These are phyloP conservation scores for Thaleichthys pacificus DNA, from an alignment of 2,797 vertebrate species.

Conservation along the genomic window DNA sequence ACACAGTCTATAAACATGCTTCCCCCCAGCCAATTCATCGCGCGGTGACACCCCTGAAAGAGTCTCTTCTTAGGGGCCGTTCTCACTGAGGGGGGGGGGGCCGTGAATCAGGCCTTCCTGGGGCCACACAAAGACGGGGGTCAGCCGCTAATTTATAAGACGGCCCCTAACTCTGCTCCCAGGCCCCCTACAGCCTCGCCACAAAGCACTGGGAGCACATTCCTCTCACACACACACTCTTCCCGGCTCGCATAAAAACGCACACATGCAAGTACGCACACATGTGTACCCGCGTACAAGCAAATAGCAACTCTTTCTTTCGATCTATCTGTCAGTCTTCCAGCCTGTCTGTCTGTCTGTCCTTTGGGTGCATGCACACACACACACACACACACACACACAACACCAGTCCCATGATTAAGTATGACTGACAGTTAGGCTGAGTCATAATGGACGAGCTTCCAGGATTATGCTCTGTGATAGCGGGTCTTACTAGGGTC, in stretches of 20 bases:
- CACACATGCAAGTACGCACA: background rate
- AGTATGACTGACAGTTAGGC: slow-evolving; percentile 67
- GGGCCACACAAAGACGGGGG: slow-evolving; percentile 76
- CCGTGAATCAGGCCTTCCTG: slow-evolving; percentile 63
- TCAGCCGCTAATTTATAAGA: slow-evolving; percentile 82
- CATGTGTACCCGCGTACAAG: slow-evolving; percentile 30
- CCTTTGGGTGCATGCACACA: background rate
- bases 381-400: slow-evolving; percentile 6
- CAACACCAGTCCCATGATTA: slow-evolving; percentile 36
- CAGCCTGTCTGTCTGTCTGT: background rate
- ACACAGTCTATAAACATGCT: slow-evolving; percentile 94
- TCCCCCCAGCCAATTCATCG: slow-evolving; percentile 83
- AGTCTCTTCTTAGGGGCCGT: slow-evolving; percentile 67
- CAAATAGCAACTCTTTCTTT: background rate
- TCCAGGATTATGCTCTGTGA: slow-evolving; percentile 56
- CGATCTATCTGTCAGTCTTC: background rate
- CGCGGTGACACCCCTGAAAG: slow-evolving; percentile 77
- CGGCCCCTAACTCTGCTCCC: slow-evolving; percentile 68
- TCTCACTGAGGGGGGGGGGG: slow-evolving; percentile 65
- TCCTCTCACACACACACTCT: slow-evolving; percentile 9
- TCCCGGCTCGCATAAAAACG: background rate
- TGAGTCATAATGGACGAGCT: slow-evolving; percentile 59
- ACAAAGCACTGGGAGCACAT: slow-evolving; percentile 52
- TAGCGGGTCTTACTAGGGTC: slow-evolving; percentile 59
- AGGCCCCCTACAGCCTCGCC: slow-evolving; percentile 63